Conservation (phyloP, 2,113 vertebrate species). For the Heterotilapia buettikoferi region DNA sequence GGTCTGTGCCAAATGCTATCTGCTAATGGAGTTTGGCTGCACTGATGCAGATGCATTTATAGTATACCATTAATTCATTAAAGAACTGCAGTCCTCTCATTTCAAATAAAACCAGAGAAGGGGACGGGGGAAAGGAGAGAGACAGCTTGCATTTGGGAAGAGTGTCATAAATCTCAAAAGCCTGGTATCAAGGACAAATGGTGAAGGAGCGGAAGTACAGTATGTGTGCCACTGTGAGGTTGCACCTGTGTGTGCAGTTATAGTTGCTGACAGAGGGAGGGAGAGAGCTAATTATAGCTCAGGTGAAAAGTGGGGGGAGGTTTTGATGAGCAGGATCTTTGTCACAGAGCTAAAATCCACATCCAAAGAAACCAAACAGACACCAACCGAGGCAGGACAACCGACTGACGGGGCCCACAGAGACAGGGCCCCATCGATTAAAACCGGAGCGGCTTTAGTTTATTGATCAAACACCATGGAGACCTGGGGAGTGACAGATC, state of each 20-base stretch:
- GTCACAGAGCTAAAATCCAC: not conserved
- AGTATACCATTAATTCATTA: constrained; percentile 63
- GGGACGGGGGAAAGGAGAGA: not conserved
- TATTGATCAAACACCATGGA: constrained; percentile 36
- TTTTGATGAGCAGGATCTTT: constrained; percentile 19
- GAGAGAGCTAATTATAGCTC: constrained; percentile 56
- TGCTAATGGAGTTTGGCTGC: constrained; percentile 56
- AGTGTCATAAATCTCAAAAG: constrained; percentile 34
- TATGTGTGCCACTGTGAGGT: constrained; percentile 7
- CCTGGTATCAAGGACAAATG: constrained; percentile 56
- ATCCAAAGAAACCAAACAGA: not conserved
- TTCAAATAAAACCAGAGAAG: constrained; percentile 25
- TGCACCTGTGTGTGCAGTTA: constrained; percentile 35
- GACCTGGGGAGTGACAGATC: not conserved
- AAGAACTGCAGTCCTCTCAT: constrained; percentile 42
- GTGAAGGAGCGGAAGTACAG: not conserved
- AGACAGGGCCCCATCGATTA: constrained; percentile 44
- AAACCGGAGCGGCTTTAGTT: constrained; percentile 36
- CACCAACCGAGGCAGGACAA: not conserved
- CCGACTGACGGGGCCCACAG: constrained; percentile 8
- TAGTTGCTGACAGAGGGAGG: constrained; percentile 30
- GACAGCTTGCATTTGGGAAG: constrained; percentile 1
- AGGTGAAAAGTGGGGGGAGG: constrained; percentile 27
- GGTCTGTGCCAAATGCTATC: constrained; percentile 53
- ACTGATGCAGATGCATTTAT: constrained; percentile 47